Base-by-base conservation (phyloP, 2,113 vertebrate genomes). In the Ranitomeya imitator region DNA sequence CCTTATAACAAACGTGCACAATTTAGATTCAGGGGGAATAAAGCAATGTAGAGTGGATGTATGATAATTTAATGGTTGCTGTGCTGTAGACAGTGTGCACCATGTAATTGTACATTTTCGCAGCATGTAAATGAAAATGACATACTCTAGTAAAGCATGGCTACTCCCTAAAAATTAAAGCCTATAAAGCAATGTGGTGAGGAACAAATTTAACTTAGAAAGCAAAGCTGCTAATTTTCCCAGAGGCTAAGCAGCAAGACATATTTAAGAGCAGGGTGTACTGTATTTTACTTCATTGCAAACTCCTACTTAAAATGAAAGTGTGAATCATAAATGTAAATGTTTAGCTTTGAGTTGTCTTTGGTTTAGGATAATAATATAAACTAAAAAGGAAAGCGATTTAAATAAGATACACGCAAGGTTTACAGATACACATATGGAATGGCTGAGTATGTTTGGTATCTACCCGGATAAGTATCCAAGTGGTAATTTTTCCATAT, bases 141-240 rank as follows among this genome's bases (percentile, higher is more conserved):
- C 79, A 88, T 88, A 76, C 23, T 74, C 19, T 83, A 23, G 77
- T 26, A 88, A 84, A 60, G 59, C 21, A 78, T 67, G 37, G 71
- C 67, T 82, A 88, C 86, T 88, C 87, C 87, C 71, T 84, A 61
- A 60, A 88, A 84, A 88, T 88, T 88, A 84, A 81, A 59, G 81
- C 57, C 80, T 88, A 88, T 88, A 88, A 88, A 88, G 81, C 67
- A 74, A 88, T 88, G 86, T 88, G 81, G 87, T 88, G 59, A 67
- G 60, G 57, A 88, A 31, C 52, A 84, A 71, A 83, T 88, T 84
- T 65, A 83, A 88, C 37, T 88, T 88, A 78, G 80, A 74, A 88
- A 78, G 67, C 45, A 78, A 63, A 88, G 80, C 81, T 13, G 73
- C 59, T 78, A 52, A 88, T 83, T 88, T 88, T 88, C 71, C 23